phyloP scores from a whole-genome alignment of 35 echinoderm and acorn worm genomes.

The Patiria miniata region DNA sequence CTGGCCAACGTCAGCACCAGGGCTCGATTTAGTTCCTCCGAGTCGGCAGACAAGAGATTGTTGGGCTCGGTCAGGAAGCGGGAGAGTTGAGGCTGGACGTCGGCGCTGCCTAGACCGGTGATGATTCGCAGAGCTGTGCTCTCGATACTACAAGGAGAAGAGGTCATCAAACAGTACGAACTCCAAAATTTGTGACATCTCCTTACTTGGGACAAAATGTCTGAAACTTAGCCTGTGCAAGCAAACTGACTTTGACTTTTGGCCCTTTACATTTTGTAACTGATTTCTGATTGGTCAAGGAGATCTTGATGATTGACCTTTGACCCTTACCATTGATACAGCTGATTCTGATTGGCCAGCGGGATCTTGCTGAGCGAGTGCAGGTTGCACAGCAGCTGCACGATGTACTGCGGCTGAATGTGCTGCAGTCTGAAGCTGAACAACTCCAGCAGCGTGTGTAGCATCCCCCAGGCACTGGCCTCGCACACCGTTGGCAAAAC shows the following conservation, averaged over 20 bases:
- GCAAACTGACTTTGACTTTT: background rate
- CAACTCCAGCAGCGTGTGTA: constrained; percentile 87
- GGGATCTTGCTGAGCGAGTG: constrained; percentile 79
- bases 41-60: constrained; percentile 82
- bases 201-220: background rate
- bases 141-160: constrained; percentile 70
- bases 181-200: background rate
- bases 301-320: background rate
- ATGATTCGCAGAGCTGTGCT: constrained; percentile 91
- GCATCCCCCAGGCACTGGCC: constrained; percentile 79
- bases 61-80: constrained; percentile 88
- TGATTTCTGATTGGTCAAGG: too few species aligned
- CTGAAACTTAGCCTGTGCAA: background rate
- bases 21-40: constrained; percentile 92
- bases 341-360: constrained; percentile 90
- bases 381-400: constrained; percentile 77
- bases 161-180: too few species aligned
- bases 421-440: constrained; percentile 95
- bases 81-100: constrained; percentile 92
- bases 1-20: constrained; percentile 88
- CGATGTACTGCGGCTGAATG: constrained; percentile 94
- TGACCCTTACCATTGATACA: constrained; percentile 85
- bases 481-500: constrained; percentile 79
- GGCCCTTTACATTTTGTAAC: too few species aligned
- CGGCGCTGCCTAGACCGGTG: constrained; percentile 82